Base-by-base conservation (phyloP, 2,113 vertebrate species). In the Hucho hucho region DNA sequence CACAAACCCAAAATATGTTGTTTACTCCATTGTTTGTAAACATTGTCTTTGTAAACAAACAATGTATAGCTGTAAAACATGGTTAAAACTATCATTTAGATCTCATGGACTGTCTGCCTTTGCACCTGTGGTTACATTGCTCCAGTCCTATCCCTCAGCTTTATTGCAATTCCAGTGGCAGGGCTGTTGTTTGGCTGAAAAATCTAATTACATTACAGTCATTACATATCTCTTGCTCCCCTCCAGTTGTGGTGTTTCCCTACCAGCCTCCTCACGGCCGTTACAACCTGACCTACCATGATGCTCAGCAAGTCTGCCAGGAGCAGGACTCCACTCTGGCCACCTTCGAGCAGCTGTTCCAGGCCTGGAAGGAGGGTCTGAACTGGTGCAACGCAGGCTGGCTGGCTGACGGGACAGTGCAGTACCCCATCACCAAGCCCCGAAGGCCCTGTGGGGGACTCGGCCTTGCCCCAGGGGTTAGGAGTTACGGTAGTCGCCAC, bases 381-480 rank as follows among this genome's bases (percentile, higher is more conserved):
- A 91, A 96, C 85, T 97, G 96, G 95, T 97, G 96, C 83, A 97
- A 95, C 0, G 96, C 95, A 0, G 95, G 96, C 49, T 98, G 96
- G 96, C 85, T 98, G 84, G 91, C 91, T 0, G 96, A 97, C 0
- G 94, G 94, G 59, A 95, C 95, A 0, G 96, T 96, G 75, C 95
- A 94, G 84, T 98, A 96, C 79, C 96, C 96, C 25, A 93, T 97
- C 83, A 90, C 88, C 0, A 72, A 47, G 77, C 91, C 96, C 4
- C 91, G 95, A 28, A 84, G 79, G 26, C 86, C 90, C 18, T 98
- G 96, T 0, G 96, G 96, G 0, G 95, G 96, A 0, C 49, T 83
- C 16, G 79, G 77, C 25, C 82, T 94, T 1, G 91, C 92, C 0
- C 94, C 96, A 0, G 96, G 96, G 0, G 83, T 97, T 73, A 92